Base-by-base conservation (phyloP, 1,140 invertebrate genomes). In the Andricus grossulariae region DNA sequence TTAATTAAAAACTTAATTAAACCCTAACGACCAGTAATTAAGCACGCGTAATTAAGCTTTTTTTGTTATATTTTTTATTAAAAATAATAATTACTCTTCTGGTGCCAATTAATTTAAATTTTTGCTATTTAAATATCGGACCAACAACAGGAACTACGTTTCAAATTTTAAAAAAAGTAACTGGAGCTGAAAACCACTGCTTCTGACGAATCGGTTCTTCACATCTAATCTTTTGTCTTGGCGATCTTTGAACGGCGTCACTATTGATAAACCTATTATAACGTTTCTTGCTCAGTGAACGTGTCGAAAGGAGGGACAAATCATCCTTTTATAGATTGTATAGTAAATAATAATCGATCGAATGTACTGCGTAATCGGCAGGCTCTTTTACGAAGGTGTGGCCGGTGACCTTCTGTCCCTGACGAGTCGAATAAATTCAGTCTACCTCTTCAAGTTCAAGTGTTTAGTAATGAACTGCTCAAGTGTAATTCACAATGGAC, bases 171-270 rank as follows among this genome's bases (percentile, higher is more conserved):
- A 55, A 55, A 19, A 55, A 55, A 55, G 10, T 19, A 21, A 55
- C 18, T 21, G 18, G 54, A 19, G 21, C 18, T 19, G 21, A 55
- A 55, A 13, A 19, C 18, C 21, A 12, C 4, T 12, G 18, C 21
- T 18, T 55, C 54, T 19, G 10, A 55, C 18, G 13, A 55, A 55
- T 66, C 57, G 60, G 32, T 25, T 66, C 18, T 18, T 32, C 60
- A 15, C 21, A 32, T 5, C 25, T 66, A 66, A 66, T 66, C 60
- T 66, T 6, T 60, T 60, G 25, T 66, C 60, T 66, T 25, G 25
- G n/a, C 60, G 60, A 66, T 66, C 60, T 66, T 66, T 66, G 60
- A 66, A 66, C 60, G 60, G 60, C 60, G 60, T 66, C 60, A 66
- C 60, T 66, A 66, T 66, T n/a, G 60, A 66, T 66, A 66, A 66